Evolutionary conservation across 92 coral and sea anemone genomes (phyloP), one percentile per base, ranked within the genome.

Genomic region (Scolanthus callimorphus): DNA sequence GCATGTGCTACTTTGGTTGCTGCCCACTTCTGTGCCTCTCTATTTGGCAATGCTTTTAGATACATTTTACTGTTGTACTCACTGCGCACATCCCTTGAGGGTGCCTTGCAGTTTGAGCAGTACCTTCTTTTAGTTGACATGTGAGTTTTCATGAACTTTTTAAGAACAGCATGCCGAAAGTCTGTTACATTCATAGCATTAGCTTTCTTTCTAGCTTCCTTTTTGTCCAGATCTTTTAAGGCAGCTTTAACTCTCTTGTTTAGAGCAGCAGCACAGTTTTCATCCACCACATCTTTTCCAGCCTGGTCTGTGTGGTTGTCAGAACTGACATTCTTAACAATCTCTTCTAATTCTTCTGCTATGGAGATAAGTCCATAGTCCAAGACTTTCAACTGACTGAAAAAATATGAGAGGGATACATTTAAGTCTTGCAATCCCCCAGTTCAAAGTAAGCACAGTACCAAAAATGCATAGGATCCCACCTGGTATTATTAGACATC

Each of bases 381-480:
- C 49, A 92, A 60, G 48, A 86, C 80, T 59, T 92, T 92, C 89
- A 92, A 79, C 70, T 92, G 98, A 65, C 98, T 92, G 41, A 34
- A 34, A 34, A 15, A 34, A 15, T 34, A 34, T 34, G 6, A 6
- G 6, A 34, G 15, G 6, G 6, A 34, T 6, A 15, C 6, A 34
- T 34, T 15, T 6, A 34, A 34, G 15, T 34, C 41, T 34, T 34
- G 41, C 15, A 34, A 34, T 15, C 15, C 41, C 15, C 8, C 15
- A 6, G 6, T 34, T 15, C 15, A 6, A 15, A 34, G 41, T 6
- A 34, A 34, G 41, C 41, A 34, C n/a, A n/a, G n/a, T n/a, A n/a
- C n/a, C n/a, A n/a, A n/a, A n/a, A n/a, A n/a, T n/a, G n/a, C n/a
- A n/a, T n/a, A n/a, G n/a, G n/a, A n/a, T n/a, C n/a, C n/a, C n/a